Percentiles rank a stretch among this genome's conserved stretches.
Evolutionary conservation across 2,797 vertebrate species (phyloP).

Genomic region (Sparus aurata): DNA sequence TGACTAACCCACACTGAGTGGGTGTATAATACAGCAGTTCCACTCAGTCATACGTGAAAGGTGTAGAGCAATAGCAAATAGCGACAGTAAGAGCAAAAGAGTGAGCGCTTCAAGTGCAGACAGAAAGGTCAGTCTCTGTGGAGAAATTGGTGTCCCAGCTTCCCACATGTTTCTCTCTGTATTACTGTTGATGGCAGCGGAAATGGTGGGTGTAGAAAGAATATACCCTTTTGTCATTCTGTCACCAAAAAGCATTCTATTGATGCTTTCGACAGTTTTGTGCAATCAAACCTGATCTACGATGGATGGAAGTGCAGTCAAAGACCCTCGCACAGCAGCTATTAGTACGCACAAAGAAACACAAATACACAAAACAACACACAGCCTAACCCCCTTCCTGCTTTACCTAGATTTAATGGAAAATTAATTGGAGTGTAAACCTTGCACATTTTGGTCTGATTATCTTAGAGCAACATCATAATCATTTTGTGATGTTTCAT

Average conservation of each 20-base stretch:
- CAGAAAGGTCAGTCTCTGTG: neutral
- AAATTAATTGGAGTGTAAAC: neutral
- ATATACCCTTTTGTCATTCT: neutral
- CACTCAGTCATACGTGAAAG: neutral
- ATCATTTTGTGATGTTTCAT: neutral
- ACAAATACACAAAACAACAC: neutral
- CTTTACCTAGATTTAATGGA: neutral
- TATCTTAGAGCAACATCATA: neutral
- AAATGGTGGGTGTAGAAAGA: neutral
- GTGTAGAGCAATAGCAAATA: slow-evolving; percentile 9
- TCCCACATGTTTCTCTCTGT: neutral
- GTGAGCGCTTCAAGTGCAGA: neutral
- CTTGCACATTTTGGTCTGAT: neutral
- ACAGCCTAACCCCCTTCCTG: neutral
- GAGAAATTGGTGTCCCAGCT: slow-evolving; percentile 15
- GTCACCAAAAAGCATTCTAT: neutral
- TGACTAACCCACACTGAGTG: neutral
- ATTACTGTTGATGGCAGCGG: neutral
- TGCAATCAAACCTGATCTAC: neutral
- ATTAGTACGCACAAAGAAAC: neutral
- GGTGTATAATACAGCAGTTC: neutral
- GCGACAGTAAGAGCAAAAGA: slow-evolving; percentile 9
- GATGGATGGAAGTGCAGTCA: neutral
- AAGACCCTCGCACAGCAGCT: neutral
- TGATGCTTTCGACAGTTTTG: slow-evolving; percentile 15